A percentile compares a stretch with the other conserved stretches of the same genome.
Evolutionary conservation across 2,888 invertebrate species (phyloP).

Genomic region (Phyto melanocephala): DNA sequence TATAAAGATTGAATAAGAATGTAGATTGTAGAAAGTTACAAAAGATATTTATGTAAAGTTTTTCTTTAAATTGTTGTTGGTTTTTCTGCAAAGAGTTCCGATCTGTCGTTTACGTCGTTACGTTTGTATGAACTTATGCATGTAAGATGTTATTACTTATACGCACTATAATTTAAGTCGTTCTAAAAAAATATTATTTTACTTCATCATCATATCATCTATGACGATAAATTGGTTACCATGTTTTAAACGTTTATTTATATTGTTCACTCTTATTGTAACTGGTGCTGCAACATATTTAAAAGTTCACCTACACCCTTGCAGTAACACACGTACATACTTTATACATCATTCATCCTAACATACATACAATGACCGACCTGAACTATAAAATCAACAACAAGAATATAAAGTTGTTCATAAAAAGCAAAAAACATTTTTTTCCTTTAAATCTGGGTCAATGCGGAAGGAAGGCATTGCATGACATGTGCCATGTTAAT

Average conservation of each 20-base stretch:
- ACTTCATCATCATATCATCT: conserved; percentile 6
- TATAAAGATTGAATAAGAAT: too few relatives aligned
- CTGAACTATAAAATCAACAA: conserved; percentile 59
- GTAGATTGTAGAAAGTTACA: too few relatives aligned
- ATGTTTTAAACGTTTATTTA: conserved; percentile 11
- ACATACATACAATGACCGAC: conserved; percentile 53
- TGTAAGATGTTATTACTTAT: not conserved
- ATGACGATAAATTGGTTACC: conserved; percentile 24
- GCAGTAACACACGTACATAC: not conserved
- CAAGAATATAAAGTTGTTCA: conserved; percentile 32
- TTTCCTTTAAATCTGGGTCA: conserved; percentile 61
- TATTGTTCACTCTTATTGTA: not conserved
- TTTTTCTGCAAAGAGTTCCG: not conserved
- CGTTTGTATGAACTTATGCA: not conserved
- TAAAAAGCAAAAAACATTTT: conserved; percentile 39
- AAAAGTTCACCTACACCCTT: conserved; percentile 59
- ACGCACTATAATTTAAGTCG: not conserved
- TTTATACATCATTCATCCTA: conserved; percentile 10
- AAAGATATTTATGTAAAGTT: too few relatives aligned
- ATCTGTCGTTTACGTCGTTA: not conserved
- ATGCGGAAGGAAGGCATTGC: conserved; percentile 66
- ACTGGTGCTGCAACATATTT: conserved; percentile 35
- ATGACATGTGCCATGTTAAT: conserved; percentile 64
- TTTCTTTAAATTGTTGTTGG: too few relatives aligned
- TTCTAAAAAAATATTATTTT: not conserved